A percentile compares a stretch with the other conserved stretches of the same genome.
Conservation (phyloP, 2,888 invertebrate genomes). For the Pollenia amentaria region DNA sequence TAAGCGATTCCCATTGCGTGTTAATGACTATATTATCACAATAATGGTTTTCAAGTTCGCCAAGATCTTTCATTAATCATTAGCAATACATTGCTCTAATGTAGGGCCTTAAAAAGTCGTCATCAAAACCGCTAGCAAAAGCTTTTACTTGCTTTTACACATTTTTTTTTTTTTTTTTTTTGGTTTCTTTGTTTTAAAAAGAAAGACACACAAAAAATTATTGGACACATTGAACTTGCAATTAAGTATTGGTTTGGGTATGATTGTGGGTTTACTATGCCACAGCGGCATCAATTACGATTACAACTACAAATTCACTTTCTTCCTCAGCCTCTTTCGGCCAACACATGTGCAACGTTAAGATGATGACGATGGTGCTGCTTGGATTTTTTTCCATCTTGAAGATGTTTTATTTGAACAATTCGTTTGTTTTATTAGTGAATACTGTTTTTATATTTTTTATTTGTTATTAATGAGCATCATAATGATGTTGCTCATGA, state of each 20-base stretch:
- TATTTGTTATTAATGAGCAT: slow-evolving; percentile 38
- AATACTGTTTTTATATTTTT: slow-evolving; percentile 23
- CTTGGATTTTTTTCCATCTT: slow-evolving; percentile 25
- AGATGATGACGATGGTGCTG: not conserved
- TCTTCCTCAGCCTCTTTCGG: slow-evolving; percentile 44
- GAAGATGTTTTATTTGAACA: slow-evolving; percentile 58
- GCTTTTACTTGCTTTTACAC: slow-evolving; percentile 56
- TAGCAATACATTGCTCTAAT: no score
- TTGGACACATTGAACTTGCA: slow-evolving; percentile 74
- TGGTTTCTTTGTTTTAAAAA: slow-evolving; percentile 26
- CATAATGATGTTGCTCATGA: slow-evolving; percentile 42
- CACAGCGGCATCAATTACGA: slow-evolving; percentile 34
- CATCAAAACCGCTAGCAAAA: not conserved
- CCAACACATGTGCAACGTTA: not conserved
- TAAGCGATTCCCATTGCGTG: no score
- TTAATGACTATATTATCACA: no score
- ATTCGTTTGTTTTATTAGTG: slow-evolving; percentile 68
- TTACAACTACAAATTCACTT: slow-evolving; percentile 61
- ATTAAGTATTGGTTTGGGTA: slow-evolving; percentile 63
- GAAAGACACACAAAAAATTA: slow-evolving; percentile 38
- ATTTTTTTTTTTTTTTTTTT: not conserved
- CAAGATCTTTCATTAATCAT: no score
- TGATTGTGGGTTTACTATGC: slow-evolving; percentile 67
- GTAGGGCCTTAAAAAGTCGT: slow-evolving; percentile 11
- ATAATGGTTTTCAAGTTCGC: no score